Percentiles rank a stretch among this genome's conserved stretches.
phyloP scores from a whole-genome alignment of 2,888 invertebrate species.

The Spilosoma lubricipeda region DNA sequence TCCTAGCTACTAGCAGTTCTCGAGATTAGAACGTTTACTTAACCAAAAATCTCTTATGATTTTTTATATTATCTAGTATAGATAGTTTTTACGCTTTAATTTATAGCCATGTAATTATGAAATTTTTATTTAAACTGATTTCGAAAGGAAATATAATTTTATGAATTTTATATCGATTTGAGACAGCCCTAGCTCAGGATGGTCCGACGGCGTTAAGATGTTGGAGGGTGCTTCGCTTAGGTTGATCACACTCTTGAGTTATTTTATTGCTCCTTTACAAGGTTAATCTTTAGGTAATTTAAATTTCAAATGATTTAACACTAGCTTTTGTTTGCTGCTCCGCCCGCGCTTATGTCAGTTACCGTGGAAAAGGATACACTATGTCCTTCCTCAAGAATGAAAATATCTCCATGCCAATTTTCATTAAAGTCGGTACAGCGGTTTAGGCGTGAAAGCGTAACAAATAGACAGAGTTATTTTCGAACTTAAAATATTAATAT shows the following conservation, averaged over 20 bases:
- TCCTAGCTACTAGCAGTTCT: neutral
- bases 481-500: neutral
- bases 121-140: neutral
- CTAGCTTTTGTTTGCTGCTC: too few relatives aligned
- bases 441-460: too few relatives aligned
- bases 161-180: neutral
- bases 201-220: slow-evolving; percentile 55
- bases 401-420: too few relatives aligned
- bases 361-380: too few relatives aligned
- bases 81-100: neutral
- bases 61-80: neutral
- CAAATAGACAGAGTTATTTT: too few relatives aligned
- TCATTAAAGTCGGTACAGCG: too few relatives aligned
- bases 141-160: neutral
- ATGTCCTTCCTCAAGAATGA: too few relatives aligned
- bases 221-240: slow-evolving; percentile 45
- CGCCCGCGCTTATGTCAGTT: too few relatives aligned
- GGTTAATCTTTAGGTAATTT: neutral
- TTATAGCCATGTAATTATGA: neutral
- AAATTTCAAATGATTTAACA: neutral
- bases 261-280: slow-evolving; percentile 48
- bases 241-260: slow-evolving; percentile 47
- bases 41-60: too few relatives aligned
- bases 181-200: slow-evolving; percentile 58
- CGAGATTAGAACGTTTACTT: neutral